Percentiles rank a stretch among this genome's conserved stretches.
These are phyloP conservation scores for Eurytoma adleriae DNA, from an alignment of 2,888 invertebrate genomes.

Conservation along the genomic window DNA sequence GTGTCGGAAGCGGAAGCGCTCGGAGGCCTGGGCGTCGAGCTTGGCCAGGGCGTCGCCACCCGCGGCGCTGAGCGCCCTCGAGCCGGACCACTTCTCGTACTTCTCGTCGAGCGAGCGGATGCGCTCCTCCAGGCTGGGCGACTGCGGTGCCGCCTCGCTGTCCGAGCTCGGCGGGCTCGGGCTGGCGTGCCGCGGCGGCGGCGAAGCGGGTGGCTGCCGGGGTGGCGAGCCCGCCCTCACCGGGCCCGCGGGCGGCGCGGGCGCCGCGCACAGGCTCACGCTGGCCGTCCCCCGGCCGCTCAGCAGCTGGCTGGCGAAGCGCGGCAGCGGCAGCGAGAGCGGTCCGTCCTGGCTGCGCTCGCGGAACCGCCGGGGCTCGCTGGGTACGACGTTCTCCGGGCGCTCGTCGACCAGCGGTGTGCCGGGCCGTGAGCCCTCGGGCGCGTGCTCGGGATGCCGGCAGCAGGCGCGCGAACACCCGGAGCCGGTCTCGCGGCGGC, in stretches of 20 bases:
- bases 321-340: slow-evolving; percentile 90
- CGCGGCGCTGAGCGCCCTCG: slow-evolving; percentile 80
- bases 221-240: slow-evolving; percentile 75
- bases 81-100: slow-evolving; percentile 92
- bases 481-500: slow-evolving; percentile 71
- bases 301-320: slow-evolving; percentile 87
- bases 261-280: slow-evolving; percentile 64
- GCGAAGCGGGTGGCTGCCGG: slow-evolving; percentile 80
- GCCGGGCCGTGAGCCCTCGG: slow-evolving; percentile 86
- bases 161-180: slow-evolving; percentile 87
- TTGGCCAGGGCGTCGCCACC: slow-evolving; percentile 78
- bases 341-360: slow-evolving; percentile 83
- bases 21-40: slow-evolving; percentile 76
- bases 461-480: slow-evolving; percentile 61
- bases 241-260: slow-evolving; percentile 72
- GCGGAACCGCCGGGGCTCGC: slow-evolving; percentile 85
- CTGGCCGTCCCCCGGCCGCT: slow-evolving; percentile 57
- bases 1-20: slow-evolving; percentile 81
- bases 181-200: slow-evolving; percentile 78
- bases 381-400: slow-evolving; percentile 84
- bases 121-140: slow-evolving; percentile 89
- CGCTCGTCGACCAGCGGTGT: slow-evolving; percentile 90
- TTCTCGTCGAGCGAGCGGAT: slow-evolving; percentile 95
- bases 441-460: slow-evolving; percentile 75
- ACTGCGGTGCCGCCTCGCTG: slow-evolving; percentile 82